Evolutionary conservation across 2,113 vertebrate species (phyloP).

Genomic region (Urocynchramus pylzowi): DNA sequence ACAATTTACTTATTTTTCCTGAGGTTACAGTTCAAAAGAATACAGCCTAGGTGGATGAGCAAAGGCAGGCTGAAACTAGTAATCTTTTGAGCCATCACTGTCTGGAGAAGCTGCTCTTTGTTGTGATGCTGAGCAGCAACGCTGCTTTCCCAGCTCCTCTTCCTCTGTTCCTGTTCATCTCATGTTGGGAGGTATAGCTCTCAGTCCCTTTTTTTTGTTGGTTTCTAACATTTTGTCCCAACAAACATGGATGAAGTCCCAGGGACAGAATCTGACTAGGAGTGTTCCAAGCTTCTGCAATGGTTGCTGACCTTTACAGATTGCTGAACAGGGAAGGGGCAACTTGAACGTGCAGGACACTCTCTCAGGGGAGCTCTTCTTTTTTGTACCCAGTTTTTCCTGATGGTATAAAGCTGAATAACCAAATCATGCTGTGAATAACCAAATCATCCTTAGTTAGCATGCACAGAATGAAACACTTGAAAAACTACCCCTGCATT

Average conservation of each 20-base stretch:
- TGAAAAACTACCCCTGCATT: not conserved
- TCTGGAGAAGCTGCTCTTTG: constrained; percentile 56
- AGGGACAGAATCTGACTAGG: not conserved
- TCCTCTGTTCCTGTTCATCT: not conserved
- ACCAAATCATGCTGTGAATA: constrained; percentile 30
- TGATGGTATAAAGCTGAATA: constrained; percentile 6
- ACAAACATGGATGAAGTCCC: not conserved
- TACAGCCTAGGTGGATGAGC: constrained; percentile 23
- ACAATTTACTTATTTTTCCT: constrained; percentile 40
- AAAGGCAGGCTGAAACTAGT: constrained; percentile 52
- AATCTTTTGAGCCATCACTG: constrained; percentile 11
- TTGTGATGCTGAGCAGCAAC: not conserved
- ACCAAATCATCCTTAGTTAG: constrained; percentile 18
- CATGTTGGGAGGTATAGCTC: not conserved
- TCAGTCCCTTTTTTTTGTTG: constrained; percentile 9
- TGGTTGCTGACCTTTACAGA: not conserved
- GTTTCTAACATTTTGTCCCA: not conserved
- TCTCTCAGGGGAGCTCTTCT: not conserved
- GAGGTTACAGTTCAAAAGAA: constrained; percentile 42
- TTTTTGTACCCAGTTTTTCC: constrained; percentile 16
- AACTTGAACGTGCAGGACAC: not conserved
- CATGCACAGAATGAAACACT: not conserved
- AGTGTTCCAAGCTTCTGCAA: not conserved
- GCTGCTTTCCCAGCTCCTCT: constrained; percentile 9
- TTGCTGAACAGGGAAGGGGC: not conserved